Percentiles rank a stretch among this genome's conserved stretches.
Evolutionary conservation across 2,113 vertebrate species (phyloP).

Genomic region (Tringa solitaria): DNA sequence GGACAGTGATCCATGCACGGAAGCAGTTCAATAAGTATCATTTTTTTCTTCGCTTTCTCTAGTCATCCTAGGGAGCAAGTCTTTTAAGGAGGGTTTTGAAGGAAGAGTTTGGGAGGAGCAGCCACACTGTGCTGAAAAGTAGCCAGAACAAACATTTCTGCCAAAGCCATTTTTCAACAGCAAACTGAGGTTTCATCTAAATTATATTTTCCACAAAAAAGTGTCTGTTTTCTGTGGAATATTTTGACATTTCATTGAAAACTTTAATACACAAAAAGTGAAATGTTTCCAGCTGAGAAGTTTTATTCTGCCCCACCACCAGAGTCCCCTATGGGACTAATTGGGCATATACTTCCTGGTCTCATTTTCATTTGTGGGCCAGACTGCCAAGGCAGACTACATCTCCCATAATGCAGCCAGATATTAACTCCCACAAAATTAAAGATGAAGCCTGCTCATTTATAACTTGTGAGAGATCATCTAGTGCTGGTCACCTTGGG

Average conservation of each 20-base stretch:
- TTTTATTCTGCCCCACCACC: not conserved
- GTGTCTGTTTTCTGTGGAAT: not conserved
- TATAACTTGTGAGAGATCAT: not conserved
- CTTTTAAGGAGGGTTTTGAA: not conserved
- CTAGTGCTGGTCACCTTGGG: not conserved
- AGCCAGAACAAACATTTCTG: not conserved
- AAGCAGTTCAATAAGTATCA: not conserved
- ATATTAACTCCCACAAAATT: not conserved
- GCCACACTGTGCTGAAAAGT: not conserved
- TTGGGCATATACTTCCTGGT: not conserved
- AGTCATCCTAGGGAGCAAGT: not conserved
- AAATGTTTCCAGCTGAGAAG: not conserved
- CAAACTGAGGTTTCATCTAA: not conserved
- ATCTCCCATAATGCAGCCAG: not conserved
- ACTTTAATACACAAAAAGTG: not conserved
- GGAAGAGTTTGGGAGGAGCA: not conserved
- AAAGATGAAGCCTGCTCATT: not conserved
- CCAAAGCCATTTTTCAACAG: not conserved
- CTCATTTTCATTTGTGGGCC: not conserved
- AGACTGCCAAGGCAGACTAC: not conserved
- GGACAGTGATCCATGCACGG: not conserved
- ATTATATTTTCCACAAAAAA: not conserved
- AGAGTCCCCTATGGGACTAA: not conserved
- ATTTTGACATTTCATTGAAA: not conserved
- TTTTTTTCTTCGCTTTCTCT: not conserved